phyloP scores from a whole-genome alignment of 2,888 invertebrate species.

The Ceriagrion tenellum region DNA sequence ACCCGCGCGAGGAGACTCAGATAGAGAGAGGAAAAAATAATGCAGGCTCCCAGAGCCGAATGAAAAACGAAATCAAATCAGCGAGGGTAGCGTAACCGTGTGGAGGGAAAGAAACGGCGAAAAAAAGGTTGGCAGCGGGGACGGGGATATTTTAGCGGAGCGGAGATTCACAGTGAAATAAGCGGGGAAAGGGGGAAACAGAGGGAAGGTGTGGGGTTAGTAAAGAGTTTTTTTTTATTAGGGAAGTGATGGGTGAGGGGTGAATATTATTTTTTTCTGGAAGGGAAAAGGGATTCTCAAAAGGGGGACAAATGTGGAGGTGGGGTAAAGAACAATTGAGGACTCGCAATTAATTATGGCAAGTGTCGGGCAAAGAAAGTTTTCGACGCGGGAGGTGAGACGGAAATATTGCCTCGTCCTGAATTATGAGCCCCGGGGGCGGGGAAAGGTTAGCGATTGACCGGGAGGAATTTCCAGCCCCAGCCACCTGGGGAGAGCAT shows the following conservation, averaged over 20 bases:
- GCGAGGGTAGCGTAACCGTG: not conserved
- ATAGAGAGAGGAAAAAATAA: not conserved
- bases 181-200: not conserved
- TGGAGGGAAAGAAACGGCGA: not conserved
- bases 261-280: not conserved
- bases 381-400: too few species aligned
- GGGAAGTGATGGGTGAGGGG: not conserved
- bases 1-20: not conserved
- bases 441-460: too few species aligned
- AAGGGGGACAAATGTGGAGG: not conserved
- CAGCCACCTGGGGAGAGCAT: too few species aligned
- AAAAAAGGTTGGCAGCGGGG: not conserved
- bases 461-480: too few species aligned
- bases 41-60: not conserved
- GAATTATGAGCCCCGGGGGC: too few species aligned
- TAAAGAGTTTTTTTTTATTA: not conserved
- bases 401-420: too few species aligned
- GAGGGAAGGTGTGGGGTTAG: not conserved
- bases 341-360: not conserved
- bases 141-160: not conserved
- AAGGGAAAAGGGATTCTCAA: not conserved
- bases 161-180: not conserved
- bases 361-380: not conserved
- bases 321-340: not conserved
- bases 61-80: constrained; percentile 13